These are phyloP conservation scores for Tylochromis polylepis DNA, from an alignment of 2,113 vertebrate species.

Conservation along the genomic window DNA sequence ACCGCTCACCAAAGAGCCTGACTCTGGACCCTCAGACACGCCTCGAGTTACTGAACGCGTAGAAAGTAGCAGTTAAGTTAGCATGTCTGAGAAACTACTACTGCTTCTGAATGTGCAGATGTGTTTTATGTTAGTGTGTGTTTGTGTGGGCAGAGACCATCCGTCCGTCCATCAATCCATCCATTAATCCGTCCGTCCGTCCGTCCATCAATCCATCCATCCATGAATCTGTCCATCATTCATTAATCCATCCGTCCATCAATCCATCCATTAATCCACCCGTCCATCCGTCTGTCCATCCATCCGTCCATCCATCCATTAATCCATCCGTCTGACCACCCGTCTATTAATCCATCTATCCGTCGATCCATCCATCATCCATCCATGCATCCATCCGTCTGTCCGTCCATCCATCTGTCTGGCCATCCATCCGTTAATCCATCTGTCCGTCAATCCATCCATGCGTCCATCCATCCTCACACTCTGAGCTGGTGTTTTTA, in stretches of 20 bases:
- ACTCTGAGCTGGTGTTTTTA: neutral
- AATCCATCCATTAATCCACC: fast-evolving
- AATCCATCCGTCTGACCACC: too few species aligned
- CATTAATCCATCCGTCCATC: fast-evolving
- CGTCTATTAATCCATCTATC: too few species aligned
- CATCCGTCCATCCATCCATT: too few species aligned
- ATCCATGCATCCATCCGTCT: too few species aligned
- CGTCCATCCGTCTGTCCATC: neutral
- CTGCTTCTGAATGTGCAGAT: neutral
- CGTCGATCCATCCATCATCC: fast-evolving
- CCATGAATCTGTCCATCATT: fast-evolving
- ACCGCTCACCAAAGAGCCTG: neutral
- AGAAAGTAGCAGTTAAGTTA: neutral
- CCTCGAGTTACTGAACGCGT: neutral
- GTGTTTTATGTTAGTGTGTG: neutral
- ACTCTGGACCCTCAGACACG: neutral
- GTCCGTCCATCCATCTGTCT: too few species aligned
- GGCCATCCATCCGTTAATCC: fast-evolving
- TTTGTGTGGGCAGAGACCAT: neutral
- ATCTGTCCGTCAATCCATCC: neutral
- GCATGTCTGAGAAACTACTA: neutral
- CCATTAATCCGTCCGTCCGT: too few species aligned
- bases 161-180: too few species aligned
- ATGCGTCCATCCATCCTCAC: neutral
- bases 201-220: too few species aligned